Conservation (phyloP, 2,888 invertebrate genomes). For the Cremastobaeus sp. region DNA sequence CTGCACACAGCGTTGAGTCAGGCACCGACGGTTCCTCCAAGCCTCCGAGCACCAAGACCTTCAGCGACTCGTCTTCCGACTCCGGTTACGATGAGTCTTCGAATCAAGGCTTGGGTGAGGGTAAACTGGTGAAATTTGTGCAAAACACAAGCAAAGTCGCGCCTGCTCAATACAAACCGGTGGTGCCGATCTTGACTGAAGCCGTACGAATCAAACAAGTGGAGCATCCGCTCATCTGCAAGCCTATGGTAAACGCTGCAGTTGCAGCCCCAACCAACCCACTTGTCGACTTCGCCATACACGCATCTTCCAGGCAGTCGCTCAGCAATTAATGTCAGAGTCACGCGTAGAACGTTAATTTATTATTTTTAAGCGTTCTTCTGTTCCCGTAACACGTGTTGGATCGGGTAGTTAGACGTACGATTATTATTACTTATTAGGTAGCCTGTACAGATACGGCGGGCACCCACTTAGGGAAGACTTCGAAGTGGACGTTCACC, state of each 20-base stretch:
- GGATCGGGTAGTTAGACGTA: slow-evolving; percentile 61
- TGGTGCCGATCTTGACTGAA: slow-evolving; percentile 45
- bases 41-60: slow-evolving; percentile 75
- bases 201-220: slow-evolving; percentile 68
- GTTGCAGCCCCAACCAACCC: slow-evolving; percentile 69
- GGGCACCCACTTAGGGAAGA: slow-evolving; percentile 10
- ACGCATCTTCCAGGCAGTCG: slow-evolving; percentile 74
- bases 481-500: slow-evolving; percentile 44
- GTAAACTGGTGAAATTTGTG: slow-evolving; percentile 69
- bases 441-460: slow-evolving; percentile 27
- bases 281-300: slow-evolving; percentile 74
- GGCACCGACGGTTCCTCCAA: slow-evolving; percentile 64
- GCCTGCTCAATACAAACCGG: slow-evolving; percentile 48
- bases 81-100: slow-evolving; percentile 86
- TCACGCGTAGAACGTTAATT: slow-evolving; percentile 73
- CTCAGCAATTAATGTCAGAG: slow-evolving; percentile 74
- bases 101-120: slow-evolving; percentile 79
- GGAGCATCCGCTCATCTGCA: slow-evolving; percentile 71
- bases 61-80: slow-evolving; percentile 85
- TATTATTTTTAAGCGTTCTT: slow-evolving; percentile 67
- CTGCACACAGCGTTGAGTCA: slow-evolving; percentile 74
- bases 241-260: slow-evolving; percentile 70
- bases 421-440: slow-evolving; percentile 55
- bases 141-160: slow-evolving; percentile 64
- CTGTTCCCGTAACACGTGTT: slow-evolving; percentile 31